phyloP scores from a whole-genome alignment of 2,888 invertebrate species.

The Tortrix viridana region DNA sequence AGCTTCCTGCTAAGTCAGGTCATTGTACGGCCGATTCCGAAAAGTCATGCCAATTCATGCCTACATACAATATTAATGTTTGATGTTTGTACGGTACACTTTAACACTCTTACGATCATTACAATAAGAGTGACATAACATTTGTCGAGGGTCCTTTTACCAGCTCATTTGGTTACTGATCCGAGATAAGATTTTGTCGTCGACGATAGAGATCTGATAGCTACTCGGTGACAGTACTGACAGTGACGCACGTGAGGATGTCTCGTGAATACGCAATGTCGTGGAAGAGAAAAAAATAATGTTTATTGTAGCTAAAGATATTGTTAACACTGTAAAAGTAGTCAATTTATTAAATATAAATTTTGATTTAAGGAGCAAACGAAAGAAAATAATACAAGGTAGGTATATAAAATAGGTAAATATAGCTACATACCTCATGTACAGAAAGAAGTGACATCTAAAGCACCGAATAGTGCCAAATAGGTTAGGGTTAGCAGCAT shows the following conservation, averaged over 20 bases:
- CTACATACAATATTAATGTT: conserved; percentile 7
- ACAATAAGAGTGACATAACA: background rate
- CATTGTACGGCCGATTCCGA: conserved; percentile 17
- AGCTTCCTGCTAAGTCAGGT: conserved; percentile 22
- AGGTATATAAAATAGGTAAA: too few relatives aligned
- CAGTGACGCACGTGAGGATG: conserved; percentile 9
- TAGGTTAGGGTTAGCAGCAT: too few relatives aligned
- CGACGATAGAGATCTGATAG: conserved; percentile 30
- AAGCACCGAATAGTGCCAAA: too few relatives aligned
- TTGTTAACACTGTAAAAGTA: too few relatives aligned
- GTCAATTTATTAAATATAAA: too few relatives aligned
- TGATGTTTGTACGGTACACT: conserved; percentile 24
- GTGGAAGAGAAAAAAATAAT: conserved; percentile 4
- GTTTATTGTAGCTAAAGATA: too few relatives aligned
- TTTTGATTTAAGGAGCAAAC: too few relatives aligned
- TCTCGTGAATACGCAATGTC: conserved; percentile 22
- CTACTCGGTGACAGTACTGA: conserved; percentile 25
- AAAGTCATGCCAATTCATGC: conserved; percentile 24
- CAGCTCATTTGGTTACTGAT: conserved; percentile 34
- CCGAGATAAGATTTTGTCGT: conserved; percentile 35
- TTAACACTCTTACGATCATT: conserved; percentile 2
- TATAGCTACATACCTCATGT: too few relatives aligned
- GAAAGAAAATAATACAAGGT: too few relatives aligned
- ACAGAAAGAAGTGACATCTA: too few relatives aligned
- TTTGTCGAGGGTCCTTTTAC: background rate